Conservation (phyloP, 2,888 invertebrate species). For the Melikaiella ostensackeni region DNA sequence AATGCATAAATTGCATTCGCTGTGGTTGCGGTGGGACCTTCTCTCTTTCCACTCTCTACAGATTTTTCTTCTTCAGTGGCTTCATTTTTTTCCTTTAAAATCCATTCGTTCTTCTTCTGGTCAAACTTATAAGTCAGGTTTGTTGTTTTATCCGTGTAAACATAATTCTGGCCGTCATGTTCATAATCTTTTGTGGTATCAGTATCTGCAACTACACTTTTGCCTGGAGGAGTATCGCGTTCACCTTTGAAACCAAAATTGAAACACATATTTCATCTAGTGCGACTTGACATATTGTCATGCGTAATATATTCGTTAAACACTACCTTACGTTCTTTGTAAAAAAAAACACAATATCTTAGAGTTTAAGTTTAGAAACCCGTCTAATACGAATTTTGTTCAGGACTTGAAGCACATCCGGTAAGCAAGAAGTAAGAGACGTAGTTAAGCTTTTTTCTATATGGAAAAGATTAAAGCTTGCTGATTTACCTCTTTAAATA, state of each 20-base stretch:
- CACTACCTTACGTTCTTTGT: too few relatives aligned
- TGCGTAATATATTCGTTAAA: too few relatives aligned
- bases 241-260: conserved; percentile 42
- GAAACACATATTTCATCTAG: conserved; percentile 4
- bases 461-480: too few relatives aligned
- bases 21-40: conserved; percentile 53
- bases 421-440: too few relatives aligned
- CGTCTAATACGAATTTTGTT: too few relatives aligned
- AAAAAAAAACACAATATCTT: too few relatives aligned
- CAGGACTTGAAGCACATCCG: too few relatives aligned
- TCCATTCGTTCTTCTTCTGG: conserved; percentile 82
- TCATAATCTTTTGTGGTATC: conserved; percentile 67
- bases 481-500: neutral
- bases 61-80: conserved; percentile 51
- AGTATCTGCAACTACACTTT: conserved; percentile 78
- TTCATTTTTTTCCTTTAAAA: conserved; percentile 68
- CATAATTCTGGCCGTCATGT: conserved; percentile 75
- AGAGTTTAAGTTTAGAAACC: too few relatives aligned
- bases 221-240: conserved; percentile 75
- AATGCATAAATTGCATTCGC: conserved; percentile 80
- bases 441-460: too few relatives aligned
- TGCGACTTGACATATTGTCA: neutral
- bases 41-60: conserved; percentile 57
- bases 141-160: conserved; percentile 67
- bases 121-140: conserved; percentile 80